These are phyloP conservation scores for Nesogale talazaci DNA, from an alignment of 2,113 vertebrate genomes.

Conservation along the genomic window DNA sequence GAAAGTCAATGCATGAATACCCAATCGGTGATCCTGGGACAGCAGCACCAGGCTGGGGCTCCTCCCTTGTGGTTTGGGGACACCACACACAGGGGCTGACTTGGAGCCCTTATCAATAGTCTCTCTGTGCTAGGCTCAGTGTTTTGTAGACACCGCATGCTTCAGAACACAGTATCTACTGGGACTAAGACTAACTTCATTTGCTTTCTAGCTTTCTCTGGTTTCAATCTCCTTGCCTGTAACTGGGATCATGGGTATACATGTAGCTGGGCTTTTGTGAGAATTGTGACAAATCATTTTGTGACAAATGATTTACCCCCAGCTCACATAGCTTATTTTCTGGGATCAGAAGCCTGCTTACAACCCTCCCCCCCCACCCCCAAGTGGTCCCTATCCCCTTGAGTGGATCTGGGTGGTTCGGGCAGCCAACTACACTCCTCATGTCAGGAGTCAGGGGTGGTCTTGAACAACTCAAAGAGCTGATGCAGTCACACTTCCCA, in stretches of 20 bases:
- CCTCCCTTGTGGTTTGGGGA: not conserved
- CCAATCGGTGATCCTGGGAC: not conserved
- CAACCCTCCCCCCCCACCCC: not conserved
- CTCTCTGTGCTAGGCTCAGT: not conserved
- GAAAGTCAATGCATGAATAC: not conserved
- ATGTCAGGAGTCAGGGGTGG: not conserved
- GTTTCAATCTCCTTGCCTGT: not conserved
- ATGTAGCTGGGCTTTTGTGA: not conserved
- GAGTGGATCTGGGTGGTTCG: not conserved
- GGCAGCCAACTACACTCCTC: accelerated
- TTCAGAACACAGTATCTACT: not conserved
- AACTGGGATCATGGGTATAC: not conserved
- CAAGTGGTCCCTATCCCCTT: accelerated
- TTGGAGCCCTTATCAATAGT: not conserved
- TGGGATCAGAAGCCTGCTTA: not conserved
- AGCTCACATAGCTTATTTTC: too few species aligned
- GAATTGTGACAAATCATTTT: too few species aligned
- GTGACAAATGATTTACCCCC: not conserved
- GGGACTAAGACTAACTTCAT: not conserved
- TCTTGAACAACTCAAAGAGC: not conserved
- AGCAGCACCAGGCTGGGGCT: not conserved
- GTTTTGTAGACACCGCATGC: not conserved
- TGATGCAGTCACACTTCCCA: not conserved
- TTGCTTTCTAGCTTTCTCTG: not conserved
- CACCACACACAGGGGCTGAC: not conserved